Evolutionary conservation across 2,113 vertebrate species (phyloP), one percentile per base, ranked within the genome.

Genomic region (Xiphophorus couchianus): DNA sequence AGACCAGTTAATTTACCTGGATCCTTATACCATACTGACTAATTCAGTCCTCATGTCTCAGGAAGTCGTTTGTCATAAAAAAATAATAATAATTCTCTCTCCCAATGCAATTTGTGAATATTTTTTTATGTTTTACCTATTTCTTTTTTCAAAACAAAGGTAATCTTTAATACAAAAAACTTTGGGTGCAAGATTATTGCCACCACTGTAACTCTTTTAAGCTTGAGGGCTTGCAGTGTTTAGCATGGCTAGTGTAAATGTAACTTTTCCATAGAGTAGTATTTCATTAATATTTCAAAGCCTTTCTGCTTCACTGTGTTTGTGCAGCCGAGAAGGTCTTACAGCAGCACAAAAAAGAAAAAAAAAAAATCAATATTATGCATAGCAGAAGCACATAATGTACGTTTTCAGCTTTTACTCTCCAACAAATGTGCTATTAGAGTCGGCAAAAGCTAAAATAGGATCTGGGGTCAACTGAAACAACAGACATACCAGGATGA

Each of bases 211-310:
- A 19, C 3, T 37, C 13, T 44, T 17, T 51, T 74, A 39, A 61
- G 25, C 61, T 66, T 60, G 30, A 61, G 14, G 17, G 44, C 11
- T 66, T 62, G 13, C 3, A 8, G 3, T 33, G 42, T 44, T 71
- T 11, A 60, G 29, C 13, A 27, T 30, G 31, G 3, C 3, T 44
- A 12, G 2, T 77, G 51, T 31, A 30, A 48, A 12, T 35, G 60
- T 29, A 62, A 22, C 17, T 62, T 28, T 62, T 44, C 60, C 27
- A 22, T 48, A 5, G 63, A 76, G n/a, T 17, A 28, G 25, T 31
- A 27, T 48, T 37, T 30, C 35, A 68, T 58, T 65, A 42, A 68
- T 71, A 62, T 22, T 61, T 80, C 33, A 69, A n/a, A 73, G 64
- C 27, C 25, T 17, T 61, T 72, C 27, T 69, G 61, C 42, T 22